phyloP scores from a whole-genome alignment of 2,888 invertebrate genomes.

The Mamestra brassicae region DNA sequence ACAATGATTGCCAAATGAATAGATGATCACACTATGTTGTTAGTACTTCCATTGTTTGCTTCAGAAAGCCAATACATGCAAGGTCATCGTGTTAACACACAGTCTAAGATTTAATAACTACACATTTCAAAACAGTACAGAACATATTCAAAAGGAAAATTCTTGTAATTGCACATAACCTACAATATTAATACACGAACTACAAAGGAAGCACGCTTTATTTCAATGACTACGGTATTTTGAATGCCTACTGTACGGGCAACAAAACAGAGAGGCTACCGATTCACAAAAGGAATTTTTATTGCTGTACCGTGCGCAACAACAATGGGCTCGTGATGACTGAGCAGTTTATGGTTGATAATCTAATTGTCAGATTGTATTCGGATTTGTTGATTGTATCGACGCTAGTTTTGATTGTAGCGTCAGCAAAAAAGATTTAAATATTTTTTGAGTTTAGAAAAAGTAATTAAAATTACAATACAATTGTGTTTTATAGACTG shows the following conservation, averaged over 20 bases:
- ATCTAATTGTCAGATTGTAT: constrained; percentile 87
- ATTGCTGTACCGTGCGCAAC: constrained; percentile 70
- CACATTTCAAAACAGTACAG: constrained; percentile 31
- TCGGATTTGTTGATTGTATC: constrained; percentile 82
- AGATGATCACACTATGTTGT: neutral
- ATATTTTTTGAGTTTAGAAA: neutral
- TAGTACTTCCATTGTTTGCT: constrained; percentile 6
- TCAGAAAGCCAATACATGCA: constrained; percentile 18
- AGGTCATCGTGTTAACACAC: constrained; percentile 29
- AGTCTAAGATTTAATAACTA: constrained; percentile 30
- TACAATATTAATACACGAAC: constrained; percentile 51
- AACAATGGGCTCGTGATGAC: constrained; percentile 83
- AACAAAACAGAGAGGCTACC: constrained; percentile 76
- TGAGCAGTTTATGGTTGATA: constrained; percentile 77
- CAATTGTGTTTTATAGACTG: neutral
- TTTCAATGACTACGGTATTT: constrained; percentile 70
- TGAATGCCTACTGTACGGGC: constrained; percentile 70
- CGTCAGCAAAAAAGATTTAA: constrained; percentile 66
- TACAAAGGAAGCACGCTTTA: constrained; percentile 60
- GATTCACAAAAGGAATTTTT: constrained; percentile 74
- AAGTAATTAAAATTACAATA: neutral
- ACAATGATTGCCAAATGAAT: constrained; percentile 17
- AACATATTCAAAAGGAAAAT: constrained; percentile 13
- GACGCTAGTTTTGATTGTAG: constrained; percentile 71
- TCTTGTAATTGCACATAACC: constrained; percentile 47